Conservation (phyloP, 2,113 vertebrate genomes). For the Hassar affinis region DNA sequence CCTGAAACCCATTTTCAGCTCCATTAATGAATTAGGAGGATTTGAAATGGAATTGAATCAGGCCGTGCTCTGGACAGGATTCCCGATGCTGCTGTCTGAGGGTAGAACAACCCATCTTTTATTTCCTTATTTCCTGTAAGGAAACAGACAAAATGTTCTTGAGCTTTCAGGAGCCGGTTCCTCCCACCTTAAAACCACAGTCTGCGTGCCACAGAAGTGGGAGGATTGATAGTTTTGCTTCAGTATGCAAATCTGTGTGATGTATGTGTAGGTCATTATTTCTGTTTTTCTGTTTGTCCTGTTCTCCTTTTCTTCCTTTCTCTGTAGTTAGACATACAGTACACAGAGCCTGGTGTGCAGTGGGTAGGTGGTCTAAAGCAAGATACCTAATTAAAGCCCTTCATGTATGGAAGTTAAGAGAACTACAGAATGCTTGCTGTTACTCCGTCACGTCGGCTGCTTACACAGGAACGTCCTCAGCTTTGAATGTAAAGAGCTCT, state of each 20-base stretch:
- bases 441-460: constrained; percentile 24
- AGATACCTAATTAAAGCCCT: constrained; percentile 44
- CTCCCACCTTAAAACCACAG: constrained; percentile 52
- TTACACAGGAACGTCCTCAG: constrained; percentile 15
- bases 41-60: constrained; percentile 43
- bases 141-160: constrained; percentile 47
- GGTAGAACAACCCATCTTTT: constrained; percentile 53
- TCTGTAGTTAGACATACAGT: not conserved
- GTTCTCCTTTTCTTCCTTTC: not conserved
- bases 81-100: constrained; percentile 23
- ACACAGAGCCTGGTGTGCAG: constrained; percentile 38
- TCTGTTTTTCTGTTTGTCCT: not conserved
- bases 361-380: constrained; percentile 41
- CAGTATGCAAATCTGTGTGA: constrained; percentile 17
- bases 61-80: constrained; percentile 20
- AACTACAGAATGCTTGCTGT: constrained; percentile 16
- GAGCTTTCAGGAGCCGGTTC: constrained; percentile 53
- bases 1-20: constrained; percentile 48
- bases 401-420: constrained; percentile 44
- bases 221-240: constrained; percentile 25
- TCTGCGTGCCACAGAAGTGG: constrained; percentile 42
- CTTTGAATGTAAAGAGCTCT: constrained; percentile 15
- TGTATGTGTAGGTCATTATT: not conserved
- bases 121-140: constrained; percentile 59
- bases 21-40: constrained; percentile 57